A percentile compares a stretch with the other conserved stretches of the same genome.
phyloP scores from a whole-genome alignment of 1,140 invertebrate genomes.

The Wiebesia pumilae region DNA sequence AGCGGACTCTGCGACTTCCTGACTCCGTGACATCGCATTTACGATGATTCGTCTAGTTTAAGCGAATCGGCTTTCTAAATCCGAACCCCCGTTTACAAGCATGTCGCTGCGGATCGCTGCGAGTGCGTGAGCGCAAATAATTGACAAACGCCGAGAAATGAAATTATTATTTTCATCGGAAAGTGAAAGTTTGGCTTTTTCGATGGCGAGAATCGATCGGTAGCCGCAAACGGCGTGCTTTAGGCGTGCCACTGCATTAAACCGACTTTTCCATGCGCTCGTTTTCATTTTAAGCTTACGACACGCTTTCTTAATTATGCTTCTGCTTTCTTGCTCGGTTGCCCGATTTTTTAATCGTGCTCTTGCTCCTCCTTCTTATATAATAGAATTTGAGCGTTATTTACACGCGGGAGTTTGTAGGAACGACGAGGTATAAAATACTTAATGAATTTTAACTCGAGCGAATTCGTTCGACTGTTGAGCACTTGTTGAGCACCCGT shows the following conservation, averaged over 20 bases:
- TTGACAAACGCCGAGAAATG: background rate
- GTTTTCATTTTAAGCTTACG: background rate
- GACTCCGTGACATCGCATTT: background rate
- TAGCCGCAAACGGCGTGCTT: background rate
- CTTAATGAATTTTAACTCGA: background rate
- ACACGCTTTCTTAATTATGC: background rate
- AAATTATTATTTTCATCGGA: constrained; percentile 16
- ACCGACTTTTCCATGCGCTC: background rate
- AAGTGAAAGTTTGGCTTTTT: constrained; percentile 9
- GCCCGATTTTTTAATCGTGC: background rate
- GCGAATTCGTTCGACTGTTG: too few relatives aligned
- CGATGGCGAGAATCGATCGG: background rate
- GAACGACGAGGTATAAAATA: background rate
- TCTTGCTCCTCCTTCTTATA: background rate
- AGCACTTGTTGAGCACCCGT: too few relatives aligned
- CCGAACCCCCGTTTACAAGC: background rate
- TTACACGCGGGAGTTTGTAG: background rate
- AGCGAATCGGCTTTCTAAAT: background rate
- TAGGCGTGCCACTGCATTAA: background rate
- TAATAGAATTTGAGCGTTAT: background rate
- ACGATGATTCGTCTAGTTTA: background rate
- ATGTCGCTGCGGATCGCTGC: background rate
- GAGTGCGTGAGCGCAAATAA: background rate
- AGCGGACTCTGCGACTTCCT: background rate
- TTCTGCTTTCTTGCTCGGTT: background rate